A percentile compares a stretch with the other conserved stretches of the same genome.
Conservation (phyloP, 2,113 vertebrate species). For the Spermophilus dauricus region DNA sequence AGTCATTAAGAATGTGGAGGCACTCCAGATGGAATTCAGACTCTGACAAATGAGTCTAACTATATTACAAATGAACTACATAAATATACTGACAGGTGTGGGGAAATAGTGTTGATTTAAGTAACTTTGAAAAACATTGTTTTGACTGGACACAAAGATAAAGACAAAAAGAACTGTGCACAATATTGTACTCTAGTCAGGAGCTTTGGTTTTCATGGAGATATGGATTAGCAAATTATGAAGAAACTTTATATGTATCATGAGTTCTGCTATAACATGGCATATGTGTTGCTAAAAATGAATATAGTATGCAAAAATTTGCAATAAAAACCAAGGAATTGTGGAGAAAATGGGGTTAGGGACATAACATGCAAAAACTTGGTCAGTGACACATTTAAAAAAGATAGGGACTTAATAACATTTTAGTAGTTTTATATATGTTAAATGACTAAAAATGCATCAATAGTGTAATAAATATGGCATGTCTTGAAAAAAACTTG, state of each 20-base stretch:
- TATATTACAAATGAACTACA: background rate
- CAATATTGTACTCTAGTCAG: background rate
- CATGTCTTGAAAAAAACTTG: background rate
- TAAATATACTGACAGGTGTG: background rate
- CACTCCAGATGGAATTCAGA: constrained; percentile 23
- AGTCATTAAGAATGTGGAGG: background rate
- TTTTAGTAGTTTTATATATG: background rate
- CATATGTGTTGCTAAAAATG: constrained; percentile 42
- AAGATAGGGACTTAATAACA: background rate
- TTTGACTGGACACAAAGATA: background rate
- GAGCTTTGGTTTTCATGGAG: background rate
- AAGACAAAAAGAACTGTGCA: constrained; percentile 29
- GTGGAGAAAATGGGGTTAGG: background rate
- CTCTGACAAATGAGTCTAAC: background rate
- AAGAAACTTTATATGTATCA: background rate
- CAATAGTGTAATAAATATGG: background rate
- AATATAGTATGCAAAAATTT: background rate
- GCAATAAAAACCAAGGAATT: background rate
- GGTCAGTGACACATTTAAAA: background rate
- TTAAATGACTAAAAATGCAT: constrained; percentile 11
- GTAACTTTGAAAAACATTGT: constrained; percentile 23
- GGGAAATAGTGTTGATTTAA: constrained; percentile 10
- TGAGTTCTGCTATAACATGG: background rate
- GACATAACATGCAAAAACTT: background rate
- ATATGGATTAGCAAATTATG: background rate